Base-by-base conservation (phyloP, 2,888 invertebrate species). In the Lasioglossum zephyrum region DNA sequence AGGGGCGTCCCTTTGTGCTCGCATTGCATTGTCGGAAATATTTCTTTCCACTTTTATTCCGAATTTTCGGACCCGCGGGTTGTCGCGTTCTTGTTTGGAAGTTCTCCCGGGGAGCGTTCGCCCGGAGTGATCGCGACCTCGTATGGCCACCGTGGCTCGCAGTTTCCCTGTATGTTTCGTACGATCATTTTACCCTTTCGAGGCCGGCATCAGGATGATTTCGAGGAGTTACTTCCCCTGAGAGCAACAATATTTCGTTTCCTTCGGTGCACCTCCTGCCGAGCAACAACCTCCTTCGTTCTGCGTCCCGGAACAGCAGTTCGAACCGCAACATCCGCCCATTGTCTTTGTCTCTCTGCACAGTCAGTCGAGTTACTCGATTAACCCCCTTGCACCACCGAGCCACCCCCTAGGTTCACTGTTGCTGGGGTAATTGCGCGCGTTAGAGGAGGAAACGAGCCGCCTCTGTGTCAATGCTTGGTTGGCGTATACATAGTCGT, bases 311-410 rank as follows among this genome's bases (percentile, higher is more conserved):
- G 92, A 63, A 85, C 93, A 93, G 88, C 93, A 93, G 74, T 90
- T 91, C 53, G 92, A 88, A 69, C 92, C 93, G 89, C 92, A 92
- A 85, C 93, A 92, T 79, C 92, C 92, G 73, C 89, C 90, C 9
- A 79, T 74, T 73, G 84, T 66, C 75, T 90, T 90, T 85, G 84
- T 91, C 85, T 89, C 92, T 92, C 93, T 93, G 92, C 88, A 91
- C 90, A 93, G 89, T 92, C 77, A 84, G 87, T 89, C 87, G 89
- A 81, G 79, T 81, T 78, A 84, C 84, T 86, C 75, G 76, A 74
- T 89, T 90, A 88, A 89, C 84, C 66, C 39, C 26, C 53, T 53
- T n/a, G 69, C 66, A 66, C 78, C 76, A 26, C 39, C 69, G 39
- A 69, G 41, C 39, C 36, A 22, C 11, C 22, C 36, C 66, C 18